Conservation (phyloP, 1,140 invertebrate genomes). For the Neotoxoptera formosana region DNA sequence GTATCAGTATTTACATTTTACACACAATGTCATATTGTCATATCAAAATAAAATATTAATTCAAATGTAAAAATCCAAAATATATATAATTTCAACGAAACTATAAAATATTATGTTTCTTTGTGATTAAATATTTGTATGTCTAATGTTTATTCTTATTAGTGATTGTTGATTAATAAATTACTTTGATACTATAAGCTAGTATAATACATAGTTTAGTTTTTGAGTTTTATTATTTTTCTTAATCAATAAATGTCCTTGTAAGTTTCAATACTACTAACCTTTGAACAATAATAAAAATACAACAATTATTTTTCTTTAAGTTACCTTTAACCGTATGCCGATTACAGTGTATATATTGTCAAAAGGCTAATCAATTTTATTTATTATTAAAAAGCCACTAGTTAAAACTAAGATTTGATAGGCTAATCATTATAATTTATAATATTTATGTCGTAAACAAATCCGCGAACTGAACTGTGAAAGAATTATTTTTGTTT, state of each 20-base stretch:
- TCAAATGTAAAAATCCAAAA: background rate
- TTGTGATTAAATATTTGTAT: background rate
- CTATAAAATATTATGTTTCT: background rate
- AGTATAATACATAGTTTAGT: background rate
- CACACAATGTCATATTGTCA: no score
- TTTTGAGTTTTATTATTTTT: background rate
- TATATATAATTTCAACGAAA: background rate
- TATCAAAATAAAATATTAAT: background rate
- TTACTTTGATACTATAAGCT: background rate
- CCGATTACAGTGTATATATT: background rate
- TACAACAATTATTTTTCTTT: background rate
- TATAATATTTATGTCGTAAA: background rate
- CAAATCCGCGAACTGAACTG: background rate
- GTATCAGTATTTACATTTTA: conserved; percentile 5
- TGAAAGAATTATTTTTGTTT: background rate
- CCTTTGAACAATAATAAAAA: background rate
- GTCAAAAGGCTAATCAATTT: background rate
- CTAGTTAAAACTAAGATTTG: no score
- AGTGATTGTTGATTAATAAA: background rate
- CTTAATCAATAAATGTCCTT: background rate
- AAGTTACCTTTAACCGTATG: background rate
- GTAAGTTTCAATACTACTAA: background rate
- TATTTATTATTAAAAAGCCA: no score
- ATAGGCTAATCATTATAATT: background rate
- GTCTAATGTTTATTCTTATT: background rate